Percentiles rank a stretch among this genome's conserved stretches.
Evolutionary conservation across 2,113 vertebrate species (phyloP).

Genomic region (Pluvianellus socialis): DNA sequence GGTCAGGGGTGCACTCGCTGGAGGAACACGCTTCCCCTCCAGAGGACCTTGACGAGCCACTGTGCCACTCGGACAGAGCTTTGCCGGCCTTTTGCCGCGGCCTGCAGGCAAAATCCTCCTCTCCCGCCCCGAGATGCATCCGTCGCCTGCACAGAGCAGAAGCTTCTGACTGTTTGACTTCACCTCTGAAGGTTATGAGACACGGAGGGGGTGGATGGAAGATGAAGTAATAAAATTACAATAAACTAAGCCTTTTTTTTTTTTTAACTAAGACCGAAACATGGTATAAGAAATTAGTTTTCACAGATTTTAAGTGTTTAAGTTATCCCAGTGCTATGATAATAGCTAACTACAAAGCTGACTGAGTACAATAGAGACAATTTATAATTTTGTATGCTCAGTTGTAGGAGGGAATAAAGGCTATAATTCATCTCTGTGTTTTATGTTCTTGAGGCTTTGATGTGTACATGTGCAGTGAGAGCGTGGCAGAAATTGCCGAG

Average conservation of each 20-base stretch:
- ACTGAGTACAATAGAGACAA: neutral
- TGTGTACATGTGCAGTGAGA: neutral
- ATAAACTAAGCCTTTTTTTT: neutral
- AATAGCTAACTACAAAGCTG: neutral
- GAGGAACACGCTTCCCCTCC: neutral
- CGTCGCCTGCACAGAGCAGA: neutral
- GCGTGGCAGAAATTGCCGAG: neutral
- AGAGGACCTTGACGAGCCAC: neutral
- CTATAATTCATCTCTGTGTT: neutral
- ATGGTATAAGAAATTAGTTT: neutral
- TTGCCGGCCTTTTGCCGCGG: neutral
- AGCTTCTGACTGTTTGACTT: neutral
- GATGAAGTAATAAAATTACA: neutral
- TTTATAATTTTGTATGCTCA: neutral
- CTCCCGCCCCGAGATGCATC: neutral
- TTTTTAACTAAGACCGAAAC: neutral
- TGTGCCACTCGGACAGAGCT: neutral
- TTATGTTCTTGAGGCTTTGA: neutral
- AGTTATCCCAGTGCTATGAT: too few relatives aligned
- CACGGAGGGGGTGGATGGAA: neutral
- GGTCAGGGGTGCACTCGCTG: neutral
- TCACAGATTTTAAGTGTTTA: neutral
- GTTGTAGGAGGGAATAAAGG: neutral
- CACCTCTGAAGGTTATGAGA: neutral
- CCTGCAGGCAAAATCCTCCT: neutral